Base-by-base conservation (phyloP, 2,888 invertebrate species). In the Diaperis boleti region DNA sequence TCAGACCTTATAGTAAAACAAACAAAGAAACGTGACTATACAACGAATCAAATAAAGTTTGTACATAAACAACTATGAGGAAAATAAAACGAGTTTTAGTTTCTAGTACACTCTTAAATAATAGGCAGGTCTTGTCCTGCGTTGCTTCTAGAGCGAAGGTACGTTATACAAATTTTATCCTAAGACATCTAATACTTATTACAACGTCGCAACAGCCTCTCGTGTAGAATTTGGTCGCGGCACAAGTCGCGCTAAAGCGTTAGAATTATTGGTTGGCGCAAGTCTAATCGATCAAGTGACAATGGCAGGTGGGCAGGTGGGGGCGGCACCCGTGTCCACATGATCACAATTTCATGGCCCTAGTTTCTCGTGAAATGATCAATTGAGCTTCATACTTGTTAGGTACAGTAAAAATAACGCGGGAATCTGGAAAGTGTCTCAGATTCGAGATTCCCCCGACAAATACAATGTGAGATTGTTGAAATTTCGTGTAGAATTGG, bases 131-230 rank as follows among this genome's bases (percentile, higher is more conserved):
- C n/a, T 35, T 35, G 14, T 37, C 52, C 39, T 42, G 41, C 31
- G 17, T 14, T 55, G 55, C 62, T 62, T 49, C 62, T 62, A 62
- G 62, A 62, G 62, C 62, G 41, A 62, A 62, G 56, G 62, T 62
- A 62, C 56, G 56, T 62, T 62, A 55, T 62, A 62, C 56, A 62
- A 62, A 41, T 56, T 59, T 60, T 42, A 64, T 55, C 35, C 64
- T 64, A 64, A 59, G 31, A 80, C 80, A 81, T 76, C 79, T 82
- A 77, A 69, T 78, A 39, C 39, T 39, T 39, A 77, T 79, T 80
- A 79, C 75, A 78, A 78, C 78, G 75, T 78, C 77, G 80, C 80
- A 82, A 82, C 82, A 82, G 82, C 82, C 82, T 81, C 78, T 76
- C 78, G 78, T 81, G 79, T 78, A 76, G 75, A 78, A 78, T 77